phyloP scores from a whole-genome alignment of 2,888 invertebrate species.

The Sceliomorpha sp. region DNA sequence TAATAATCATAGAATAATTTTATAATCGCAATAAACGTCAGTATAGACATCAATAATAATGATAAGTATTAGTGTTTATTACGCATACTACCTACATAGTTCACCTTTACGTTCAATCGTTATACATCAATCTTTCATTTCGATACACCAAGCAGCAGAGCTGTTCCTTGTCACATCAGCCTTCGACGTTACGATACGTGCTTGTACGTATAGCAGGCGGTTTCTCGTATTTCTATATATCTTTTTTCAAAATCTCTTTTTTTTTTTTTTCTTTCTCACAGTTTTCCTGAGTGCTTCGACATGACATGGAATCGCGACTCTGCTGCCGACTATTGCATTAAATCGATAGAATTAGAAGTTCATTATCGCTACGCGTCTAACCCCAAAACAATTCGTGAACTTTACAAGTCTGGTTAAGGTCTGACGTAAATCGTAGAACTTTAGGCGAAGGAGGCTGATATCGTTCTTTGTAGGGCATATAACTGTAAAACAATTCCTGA shows the following conservation, averaged over 20 bases:
- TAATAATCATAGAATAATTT: slow-evolving; percentile 50
- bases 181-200: slow-evolving; percentile 23
- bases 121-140: slow-evolving; percentile 30
- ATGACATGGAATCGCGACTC: slow-evolving; percentile 31
- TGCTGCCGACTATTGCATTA: slow-evolving; percentile 23
- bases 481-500: slow-evolving; percentile 25
- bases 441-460: too few species aligned
- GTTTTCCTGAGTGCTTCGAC: slow-evolving; percentile 44
- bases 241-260: slow-evolving; percentile 13
- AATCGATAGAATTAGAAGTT: slow-evolving; percentile 53
- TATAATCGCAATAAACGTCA: slow-evolving; percentile 60
- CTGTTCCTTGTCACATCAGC: slow-evolving; percentile 42
- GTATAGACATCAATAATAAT: slow-evolving; percentile 58
- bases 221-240: slow-evolving; percentile 43
- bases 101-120: slow-evolving; percentile 49
- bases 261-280: slow-evolving; percentile 7
- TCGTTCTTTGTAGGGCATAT: too few species aligned
- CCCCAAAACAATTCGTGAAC: slow-evolving; percentile 33
- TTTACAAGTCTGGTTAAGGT: neutral
- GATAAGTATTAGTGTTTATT: slow-evolving; percentile 47
- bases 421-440: too few species aligned
- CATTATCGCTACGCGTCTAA: slow-evolving; percentile 24
- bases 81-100: slow-evolving; percentile 63
- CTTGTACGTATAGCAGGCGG: slow-evolving; percentile 41
- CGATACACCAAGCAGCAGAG: slow-evolving; percentile 35